These are phyloP conservation scores for Adrianichthys oophorus DNA, from an alignment of 2,797 vertebrate genomes.

Conservation along the genomic window DNA sequence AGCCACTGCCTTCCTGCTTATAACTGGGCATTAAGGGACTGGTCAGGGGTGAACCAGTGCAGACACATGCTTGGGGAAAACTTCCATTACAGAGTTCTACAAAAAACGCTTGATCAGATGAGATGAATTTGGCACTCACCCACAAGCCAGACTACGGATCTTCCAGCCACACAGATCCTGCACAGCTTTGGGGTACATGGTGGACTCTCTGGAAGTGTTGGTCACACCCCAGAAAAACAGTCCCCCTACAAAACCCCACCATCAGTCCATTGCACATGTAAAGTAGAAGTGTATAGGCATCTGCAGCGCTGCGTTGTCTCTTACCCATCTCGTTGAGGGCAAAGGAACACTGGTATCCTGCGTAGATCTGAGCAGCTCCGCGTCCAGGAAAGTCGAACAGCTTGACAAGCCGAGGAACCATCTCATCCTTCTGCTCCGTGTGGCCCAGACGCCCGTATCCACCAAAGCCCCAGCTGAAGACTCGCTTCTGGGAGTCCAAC, in stretches of 20 bases:
- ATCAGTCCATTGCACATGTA: not conserved
- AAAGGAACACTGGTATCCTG: constrained; percentile 93
- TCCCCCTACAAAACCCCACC: constrained; percentile 77
- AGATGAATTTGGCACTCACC: constrained; percentile 76
- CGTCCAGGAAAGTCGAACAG: constrained; percentile 95
- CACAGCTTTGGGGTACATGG: constrained; percentile 96
- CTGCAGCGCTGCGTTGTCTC: not conserved
- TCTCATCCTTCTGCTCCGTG: constrained; percentile 94
- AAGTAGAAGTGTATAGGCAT: not conserved
- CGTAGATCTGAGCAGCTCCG: constrained; percentile 87
- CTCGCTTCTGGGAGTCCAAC: constrained; percentile 94
- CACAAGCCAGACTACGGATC: constrained; percentile 90
- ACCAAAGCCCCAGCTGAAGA: constrained; percentile 96
- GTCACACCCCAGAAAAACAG: constrained; percentile 98
- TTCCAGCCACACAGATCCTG: constrained; percentile 97
- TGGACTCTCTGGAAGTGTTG: constrained; percentile 95
- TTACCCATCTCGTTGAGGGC: constrained; percentile 92
- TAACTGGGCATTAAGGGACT: no score
- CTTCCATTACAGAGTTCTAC: not conserved
- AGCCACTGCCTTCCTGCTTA: no score
- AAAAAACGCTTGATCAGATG: not conserved
- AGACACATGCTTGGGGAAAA: not conserved
- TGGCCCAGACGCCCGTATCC: constrained; percentile 95
- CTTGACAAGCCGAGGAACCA: constrained; percentile 94
- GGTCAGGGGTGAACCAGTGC: no score